Base-by-base conservation (phyloP, 1,140 invertebrate genomes). In the Hetaerina americana region DNA sequence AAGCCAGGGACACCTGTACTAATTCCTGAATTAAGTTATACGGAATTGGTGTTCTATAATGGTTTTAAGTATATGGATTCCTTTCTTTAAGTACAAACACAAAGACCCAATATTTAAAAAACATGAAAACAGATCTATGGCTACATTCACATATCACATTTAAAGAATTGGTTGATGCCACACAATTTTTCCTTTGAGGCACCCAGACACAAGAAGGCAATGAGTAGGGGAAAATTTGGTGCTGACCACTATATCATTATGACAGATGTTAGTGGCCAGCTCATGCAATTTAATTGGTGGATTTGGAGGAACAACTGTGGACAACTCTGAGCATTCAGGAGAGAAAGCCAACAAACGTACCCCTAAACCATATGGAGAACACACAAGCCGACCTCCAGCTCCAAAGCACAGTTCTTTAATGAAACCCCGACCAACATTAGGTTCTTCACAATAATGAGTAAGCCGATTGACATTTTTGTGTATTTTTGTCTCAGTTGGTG, bases 331-430 rank as follows among this genome's bases (percentile, higher is more conserved):
- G 79, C 93, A 94, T 10, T 88, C 81, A 0, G 86, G 83, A 73
- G 90, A 89, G 76, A 96, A 95, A 0, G 89, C 88, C 8, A 97
- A 80, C 0, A 97, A 81, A 24, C 94, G 82, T 31, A 96, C 87
- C 5, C 94, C 94, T 75, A 88, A 89, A 0, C 88, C 92, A 78
- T 91, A 96, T 0, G 95, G 94, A 0, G 94, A 96, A 78, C 92
- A 94, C 26, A 97, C 90, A 0, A 96, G 78, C 27, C 94, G 84
- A 0, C 95, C 95, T 79, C 96, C 93, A 1, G 90, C 83, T 0
- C 93, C 96, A 78, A 94, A 96, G 77, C 92, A 94, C 10, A 95
- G 81, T 79, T 96, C 95, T 77, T 87, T 92, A 22, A 92, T 92
- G 74, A 92, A 95, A 0, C 93, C 93, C 73, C 89, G 88, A 0